phyloP scores from a whole-genome alignment of 2,888 invertebrate genomes.

The Alviniconcha strummeri region DNA sequence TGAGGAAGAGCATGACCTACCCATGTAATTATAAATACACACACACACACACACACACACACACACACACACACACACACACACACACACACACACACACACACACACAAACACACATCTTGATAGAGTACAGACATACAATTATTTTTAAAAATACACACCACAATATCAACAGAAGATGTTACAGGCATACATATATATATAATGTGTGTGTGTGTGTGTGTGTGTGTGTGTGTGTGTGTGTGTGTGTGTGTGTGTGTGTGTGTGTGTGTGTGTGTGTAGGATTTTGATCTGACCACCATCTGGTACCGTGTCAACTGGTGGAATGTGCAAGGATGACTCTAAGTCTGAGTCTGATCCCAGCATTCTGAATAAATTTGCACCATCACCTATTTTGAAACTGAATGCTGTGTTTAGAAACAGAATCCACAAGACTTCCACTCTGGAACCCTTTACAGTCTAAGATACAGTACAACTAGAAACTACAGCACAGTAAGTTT shows the following conservation, averaged over 20 bases:
- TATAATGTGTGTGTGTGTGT: not conserved
- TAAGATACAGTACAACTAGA: not conserved
- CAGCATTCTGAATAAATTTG: too few species aligned
- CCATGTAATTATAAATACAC: too few species aligned
- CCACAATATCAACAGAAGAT: too few species aligned
- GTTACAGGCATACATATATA: not conserved
- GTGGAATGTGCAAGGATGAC: too few species aligned
- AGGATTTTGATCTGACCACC: too few species aligned
- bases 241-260: constrained; percentile 4
- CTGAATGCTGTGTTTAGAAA: too few species aligned
- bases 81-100: constrained; percentile 8
- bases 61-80: not conserved
- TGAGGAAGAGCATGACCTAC: not conserved
- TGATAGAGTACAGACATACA: not conserved
- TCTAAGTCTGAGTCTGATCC: too few species aligned
- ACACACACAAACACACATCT: not conserved
- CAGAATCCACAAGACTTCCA: too few species aligned
- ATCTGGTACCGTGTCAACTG: too few species aligned
- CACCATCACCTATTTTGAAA: too few species aligned
- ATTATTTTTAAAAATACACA: not conserved
- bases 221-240: not conserved
- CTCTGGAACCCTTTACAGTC: not conserved
- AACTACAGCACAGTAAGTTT: not conserved
- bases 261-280: not conserved
- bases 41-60: not conserved